phyloP scores from a whole-genome alignment of 2,113 vertebrate genomes.

The Calidris pygmaea region DNA sequence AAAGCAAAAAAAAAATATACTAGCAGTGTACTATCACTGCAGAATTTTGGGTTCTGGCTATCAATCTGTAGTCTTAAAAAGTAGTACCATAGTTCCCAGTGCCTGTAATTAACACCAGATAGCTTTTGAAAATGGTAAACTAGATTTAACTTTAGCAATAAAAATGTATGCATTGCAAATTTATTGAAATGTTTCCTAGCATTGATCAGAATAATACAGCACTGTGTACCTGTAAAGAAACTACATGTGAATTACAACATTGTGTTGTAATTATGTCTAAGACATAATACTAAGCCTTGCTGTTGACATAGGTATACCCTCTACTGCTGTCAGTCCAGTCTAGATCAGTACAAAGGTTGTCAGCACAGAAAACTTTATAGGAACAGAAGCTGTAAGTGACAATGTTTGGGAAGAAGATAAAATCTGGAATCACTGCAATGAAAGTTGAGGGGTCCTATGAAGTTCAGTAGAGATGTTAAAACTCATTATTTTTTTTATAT shows the following conservation, averaged over 20 bases:
- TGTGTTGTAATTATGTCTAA: background rate
- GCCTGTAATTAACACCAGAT: background rate
- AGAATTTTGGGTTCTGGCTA: background rate
- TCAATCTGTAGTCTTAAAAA: background rate
- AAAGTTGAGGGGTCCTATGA: background rate
- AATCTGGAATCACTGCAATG: background rate
- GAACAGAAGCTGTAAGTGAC: background rate
- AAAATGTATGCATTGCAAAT: background rate
- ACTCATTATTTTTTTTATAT: background rate
- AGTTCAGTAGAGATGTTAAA: background rate
- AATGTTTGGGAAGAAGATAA: background rate
- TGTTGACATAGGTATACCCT: fast-evolving
- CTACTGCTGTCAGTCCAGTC: background rate
- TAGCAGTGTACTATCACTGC: background rate
- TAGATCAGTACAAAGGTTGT: background rate
- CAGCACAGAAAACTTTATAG: background rate
- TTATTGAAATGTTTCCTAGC: background rate
- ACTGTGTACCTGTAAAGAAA: background rate
- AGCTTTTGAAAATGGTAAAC: background rate
- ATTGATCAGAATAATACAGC: background rate
- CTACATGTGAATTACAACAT: background rate
- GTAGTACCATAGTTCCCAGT: background rate
- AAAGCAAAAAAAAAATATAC: background rate
- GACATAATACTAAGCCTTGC: background rate
- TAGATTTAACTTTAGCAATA: background rate